phyloP scores from a whole-genome alignment of 2,797 vertebrate species.

The Tragelaphus oryx region DNA sequence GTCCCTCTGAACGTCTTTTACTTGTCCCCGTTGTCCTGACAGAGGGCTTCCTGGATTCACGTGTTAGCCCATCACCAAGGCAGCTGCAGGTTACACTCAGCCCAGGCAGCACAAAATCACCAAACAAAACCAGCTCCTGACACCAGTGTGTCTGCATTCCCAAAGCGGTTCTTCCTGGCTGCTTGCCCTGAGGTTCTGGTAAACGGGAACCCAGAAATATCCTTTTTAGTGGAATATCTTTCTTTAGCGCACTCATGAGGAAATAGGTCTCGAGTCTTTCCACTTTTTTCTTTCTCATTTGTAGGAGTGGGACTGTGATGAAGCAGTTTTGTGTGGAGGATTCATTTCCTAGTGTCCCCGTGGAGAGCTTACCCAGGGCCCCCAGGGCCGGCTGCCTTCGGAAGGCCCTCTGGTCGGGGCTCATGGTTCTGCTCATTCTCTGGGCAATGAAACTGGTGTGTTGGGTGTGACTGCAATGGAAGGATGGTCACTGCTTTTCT shows the following conservation, averaged over 20 bases:
- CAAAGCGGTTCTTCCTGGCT: neutral
- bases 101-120: neutral
- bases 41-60: neutral
- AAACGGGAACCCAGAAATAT: neutral
- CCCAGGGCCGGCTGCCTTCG: neutral
- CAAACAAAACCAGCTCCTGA: neutral
- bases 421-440: conserved; percentile 54
- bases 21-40: neutral
- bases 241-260: neutral
- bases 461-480: conserved; percentile 48
- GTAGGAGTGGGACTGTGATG: neutral
- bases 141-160: rapidly evolving
- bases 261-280: neutral
- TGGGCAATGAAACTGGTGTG: conserved; percentile 57
- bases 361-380: neutral
- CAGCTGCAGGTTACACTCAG: neutral
- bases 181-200: neutral
- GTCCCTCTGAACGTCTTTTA: neutral
- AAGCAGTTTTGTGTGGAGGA: neutral
- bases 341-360: conserved; percentile 25
- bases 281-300: neutral
- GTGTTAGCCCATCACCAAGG: neutral
- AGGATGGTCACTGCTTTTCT: conserved; percentile 46
- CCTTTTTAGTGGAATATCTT: neutral
- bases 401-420: neutral